phyloP scores from a whole-genome alignment of 2,797 vertebrate genomes.

The Corythornis leucogaster region DNA sequence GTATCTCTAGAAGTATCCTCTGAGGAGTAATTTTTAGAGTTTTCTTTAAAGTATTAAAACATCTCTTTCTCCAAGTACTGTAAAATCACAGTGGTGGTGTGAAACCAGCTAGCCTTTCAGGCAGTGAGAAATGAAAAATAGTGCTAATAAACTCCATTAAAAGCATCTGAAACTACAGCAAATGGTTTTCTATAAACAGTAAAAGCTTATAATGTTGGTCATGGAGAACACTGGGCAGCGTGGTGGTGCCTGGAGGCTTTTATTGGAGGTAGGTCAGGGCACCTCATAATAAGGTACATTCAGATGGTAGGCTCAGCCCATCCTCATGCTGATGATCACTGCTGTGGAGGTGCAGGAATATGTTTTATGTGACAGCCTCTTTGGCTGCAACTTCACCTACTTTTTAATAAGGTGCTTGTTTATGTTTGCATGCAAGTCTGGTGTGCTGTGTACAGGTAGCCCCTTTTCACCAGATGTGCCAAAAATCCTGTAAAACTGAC shows the following conservation, averaged over 20 bases:
- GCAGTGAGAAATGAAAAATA: conserved; percentile 34
- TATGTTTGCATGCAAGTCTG: not conserved
- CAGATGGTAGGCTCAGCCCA: not conserved
- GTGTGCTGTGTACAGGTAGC: not conserved
- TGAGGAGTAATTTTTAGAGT: not conserved
- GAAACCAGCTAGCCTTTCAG: conserved; percentile 22
- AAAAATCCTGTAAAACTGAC: not conserved
- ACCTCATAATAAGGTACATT: not conserved
- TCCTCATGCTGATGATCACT: not conserved
- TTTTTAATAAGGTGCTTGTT: not conserved
- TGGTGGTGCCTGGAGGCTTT: not conserved
- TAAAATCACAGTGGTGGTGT: not conserved
- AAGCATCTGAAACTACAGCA: conserved; percentile 18
- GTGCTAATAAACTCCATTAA: conserved; percentile 46
- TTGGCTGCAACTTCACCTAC: not conserved
- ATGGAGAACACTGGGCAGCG: not conserved
- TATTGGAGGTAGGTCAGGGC: not conserved
- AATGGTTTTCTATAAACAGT: not conserved
- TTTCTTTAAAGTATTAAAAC: conserved; percentile 1
- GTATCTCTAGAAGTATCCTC: conserved; percentile 13
- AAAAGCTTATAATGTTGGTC: conserved; percentile 17
- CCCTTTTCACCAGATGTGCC: not conserved
- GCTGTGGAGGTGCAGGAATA: not conserved
- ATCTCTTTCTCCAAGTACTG: not conserved
- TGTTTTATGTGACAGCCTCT: not conserved